Evolutionary conservation across 2,888 invertebrate species (phyloP), one percentile per base, ranked within the genome.

Genomic region (Ormyrus rosae): DNA sequence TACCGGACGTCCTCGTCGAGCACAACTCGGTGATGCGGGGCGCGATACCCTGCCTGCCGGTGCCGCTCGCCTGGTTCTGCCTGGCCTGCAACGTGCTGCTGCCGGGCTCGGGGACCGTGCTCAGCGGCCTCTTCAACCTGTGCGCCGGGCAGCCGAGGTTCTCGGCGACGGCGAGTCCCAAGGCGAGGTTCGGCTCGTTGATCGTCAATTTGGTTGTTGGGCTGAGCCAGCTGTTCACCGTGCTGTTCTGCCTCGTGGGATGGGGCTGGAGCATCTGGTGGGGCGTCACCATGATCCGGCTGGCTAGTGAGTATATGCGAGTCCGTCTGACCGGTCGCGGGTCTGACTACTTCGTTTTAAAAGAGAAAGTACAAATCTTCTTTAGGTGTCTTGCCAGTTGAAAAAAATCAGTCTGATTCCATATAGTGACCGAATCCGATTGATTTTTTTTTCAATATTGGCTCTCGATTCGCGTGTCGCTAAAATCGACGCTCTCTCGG

Each of bases 241-340:
- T 98, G 73, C 93, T 98, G 74, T 98, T 99, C 92, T 96, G 98
- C 88, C 94, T 98, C 73, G 98, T 97, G 60, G 97, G 99, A 19
- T 99, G 98, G 98, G 98, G 98, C 85, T 99, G 99, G 99, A 97
- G 98, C 81, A 95, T 99, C 83, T 98, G 98, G 94, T 99, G 99
- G 99, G 99, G 98, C 3, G 95, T 97, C 84, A 96, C 97, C 87
- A 96, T 98, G 95, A 91, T 98, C 83, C 95, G 94, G 88, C 93
- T 97, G 86, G 95, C 98, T 82, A 95, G 98, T 98, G 91, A 94
- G 96, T 94, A 34, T 19, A 19, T 34, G 34, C 34, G 34, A 34
- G 34, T 34, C 34, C 34, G 34, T 34, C 34, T 34, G 34, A 34
- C 34, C 34, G 34, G 34, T 2, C 34, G 34, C 34, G 34, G 34